phyloP scores from a whole-genome alignment of 1,140 invertebrate genomes.

The Drosophila funebris region DNA sequence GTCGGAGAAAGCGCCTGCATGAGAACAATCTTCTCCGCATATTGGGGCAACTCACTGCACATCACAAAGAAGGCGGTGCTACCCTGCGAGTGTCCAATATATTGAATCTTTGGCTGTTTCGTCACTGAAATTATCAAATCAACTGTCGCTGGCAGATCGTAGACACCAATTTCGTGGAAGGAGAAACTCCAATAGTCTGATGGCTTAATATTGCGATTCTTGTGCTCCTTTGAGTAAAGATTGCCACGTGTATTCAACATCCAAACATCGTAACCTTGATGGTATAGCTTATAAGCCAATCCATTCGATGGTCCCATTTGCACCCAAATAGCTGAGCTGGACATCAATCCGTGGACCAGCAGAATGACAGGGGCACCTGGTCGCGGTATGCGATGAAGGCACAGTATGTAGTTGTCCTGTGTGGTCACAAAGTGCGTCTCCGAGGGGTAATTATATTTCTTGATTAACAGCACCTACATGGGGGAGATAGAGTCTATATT shows the following conservation, averaged over 20 bases:
- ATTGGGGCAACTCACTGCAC: slow-evolving; percentile 87
- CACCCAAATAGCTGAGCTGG: slow-evolving; percentile 85
- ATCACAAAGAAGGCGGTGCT: slow-evolving; percentile 86
- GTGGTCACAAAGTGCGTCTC: slow-evolving; percentile 85
- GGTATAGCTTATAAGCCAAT: slow-evolving; percentile 86
- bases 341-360: slow-evolving; percentile 87
- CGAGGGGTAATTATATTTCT: slow-evolving; percentile 85
- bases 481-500: no score
- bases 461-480: slow-evolving; percentile 73
- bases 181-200: slow-evolving; percentile 84
- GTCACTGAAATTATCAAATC: slow-evolving; percentile 86
- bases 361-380: slow-evolving; percentile 83
- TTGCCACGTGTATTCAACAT: slow-evolving; percentile 89
- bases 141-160: slow-evolving; percentile 88
- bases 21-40: slow-evolving; percentile 86
- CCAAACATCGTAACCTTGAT: slow-evolving; percentile 90
- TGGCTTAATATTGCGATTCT: slow-evolving; percentile 65
- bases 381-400: slow-evolving; percentile 80
- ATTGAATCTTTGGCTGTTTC: slow-evolving; percentile 73
- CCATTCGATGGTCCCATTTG: slow-evolving; percentile 84
- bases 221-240: slow-evolving; percentile 86
- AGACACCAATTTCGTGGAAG: slow-evolving; percentile 89
- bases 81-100: slow-evolving; percentile 85
- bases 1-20: slow-evolving; percentile 88
- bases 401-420: slow-evolving; percentile 85